Evolutionary conservation across 1,140 invertebrate genomes (phyloP), one percentile per base, ranked within the genome.

Genomic region (Polyergus mexicanus): DNA sequence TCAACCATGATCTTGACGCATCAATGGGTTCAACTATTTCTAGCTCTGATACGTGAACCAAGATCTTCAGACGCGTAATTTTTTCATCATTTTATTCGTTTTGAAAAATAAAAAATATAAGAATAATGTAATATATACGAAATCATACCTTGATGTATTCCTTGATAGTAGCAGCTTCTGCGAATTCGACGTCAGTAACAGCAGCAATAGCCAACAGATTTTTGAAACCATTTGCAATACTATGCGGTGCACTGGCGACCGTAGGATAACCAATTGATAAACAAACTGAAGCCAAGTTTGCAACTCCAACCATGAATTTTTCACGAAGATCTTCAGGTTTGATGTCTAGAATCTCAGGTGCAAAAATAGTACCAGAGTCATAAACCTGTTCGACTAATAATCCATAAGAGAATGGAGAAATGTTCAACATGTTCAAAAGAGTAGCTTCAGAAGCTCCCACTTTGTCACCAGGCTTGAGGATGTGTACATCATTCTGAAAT

Each of bases 331-430:
- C 99, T 94, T 99, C 99, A 47, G 98, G 98, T 92, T 99, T 99
- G 95, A 99, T 99, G 95, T 99, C 99, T 88, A 99, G 96, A 92
- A 99, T 99, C 85, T 97, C 97, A 7, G 99, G 99, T 11, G 98
- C 98, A 95, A 99, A 99, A 92, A 99, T 98, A 88, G 99, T 99
- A 83, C 99, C 99, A 92, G 98, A 99, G 95, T 99, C 99, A 92
- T 99, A 99, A 0, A 99, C 99, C 97, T 98, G 97, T 94, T 98
- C 97, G 78, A 99, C 98, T 22, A 98, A 95, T 89, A 99, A 96
- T 96, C 99, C 99, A 93, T 99, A 99, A 56, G 98, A 99, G 96
- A 99, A 99, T 51, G 99, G 99, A 95, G 98, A 99, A 94, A 99
- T 99, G 96, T 99, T 99, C 96, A 99, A 97, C 99, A 99, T 99